phyloP scores from a whole-genome alignment of 1,140 invertebrate genomes.

The Penaeus indicus region DNA sequence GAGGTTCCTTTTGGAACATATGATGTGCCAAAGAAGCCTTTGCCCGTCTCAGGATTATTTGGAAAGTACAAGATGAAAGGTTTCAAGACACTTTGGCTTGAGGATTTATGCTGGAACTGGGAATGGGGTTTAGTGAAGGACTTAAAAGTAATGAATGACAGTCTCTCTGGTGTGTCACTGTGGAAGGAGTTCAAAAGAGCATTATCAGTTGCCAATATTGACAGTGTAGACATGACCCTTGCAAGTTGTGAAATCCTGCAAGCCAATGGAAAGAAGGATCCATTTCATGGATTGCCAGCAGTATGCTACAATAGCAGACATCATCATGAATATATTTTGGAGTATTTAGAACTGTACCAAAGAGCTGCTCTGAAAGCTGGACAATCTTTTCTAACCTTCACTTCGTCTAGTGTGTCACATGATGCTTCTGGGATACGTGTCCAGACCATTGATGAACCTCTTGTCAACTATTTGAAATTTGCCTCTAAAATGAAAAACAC shows the following conservation, averaged over 20 bases:
- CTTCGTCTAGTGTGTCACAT: slow-evolving; percentile 68
- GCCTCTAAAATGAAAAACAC: slow-evolving; percentile 66
- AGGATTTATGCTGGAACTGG: slow-evolving; percentile 70
- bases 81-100: slow-evolving; percentile 69
- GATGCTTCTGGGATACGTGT: slow-evolving; percentile 69
- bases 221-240: slow-evolving; percentile 44
- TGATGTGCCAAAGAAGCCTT: slow-evolving; percentile 67
- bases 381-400: slow-evolving; percentile 67
- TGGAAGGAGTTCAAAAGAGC: slow-evolving; percentile 52
- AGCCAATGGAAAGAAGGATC: slow-evolving; percentile 68
- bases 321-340: slow-evolving; percentile 69
- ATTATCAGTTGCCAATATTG: slow-evolving; percentile 41
- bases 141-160: slow-evolving; percentile 68
- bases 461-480: slow-evolving; percentile 62
- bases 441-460: slow-evolving; percentile 68
- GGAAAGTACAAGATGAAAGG: slow-evolving; percentile 66
- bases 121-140: slow-evolving; percentile 70
- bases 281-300: slow-evolving; percentile 68
- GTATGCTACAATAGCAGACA: slow-evolving; percentile 69
- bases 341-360: slow-evolving; percentile 69
- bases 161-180: slow-evolving; percentile 38
- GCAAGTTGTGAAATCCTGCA: slow-evolving; percentile 69
- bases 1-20: slow-evolving; percentile 68
- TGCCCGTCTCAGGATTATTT: slow-evolving; percentile 67
- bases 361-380: slow-evolving; percentile 32